Percentiles rank a stretch among this genome's conserved stretches.
Evolutionary conservation across 2,113 vertebrate species (phyloP).

Genomic region (Orcinus orca): DNA sequence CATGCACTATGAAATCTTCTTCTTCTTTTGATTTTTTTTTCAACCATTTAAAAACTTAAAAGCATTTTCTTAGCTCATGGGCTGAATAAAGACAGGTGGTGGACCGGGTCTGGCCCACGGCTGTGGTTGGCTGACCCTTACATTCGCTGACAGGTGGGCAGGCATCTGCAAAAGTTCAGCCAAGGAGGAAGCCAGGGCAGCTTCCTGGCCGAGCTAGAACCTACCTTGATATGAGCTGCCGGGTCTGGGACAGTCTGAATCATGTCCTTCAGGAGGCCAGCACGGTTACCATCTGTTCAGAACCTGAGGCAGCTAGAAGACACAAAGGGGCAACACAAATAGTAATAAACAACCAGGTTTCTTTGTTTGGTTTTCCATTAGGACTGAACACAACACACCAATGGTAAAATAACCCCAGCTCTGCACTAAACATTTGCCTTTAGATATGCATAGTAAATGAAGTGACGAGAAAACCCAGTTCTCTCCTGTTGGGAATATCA

Average conservation of each 20-base stretch:
- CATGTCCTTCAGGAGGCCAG: slow-evolving; percentile 85
- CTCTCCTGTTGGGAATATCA: too few species aligned
- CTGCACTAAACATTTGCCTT: not conserved
- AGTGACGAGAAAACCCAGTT: fast-evolving
- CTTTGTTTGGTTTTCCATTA: not conserved
- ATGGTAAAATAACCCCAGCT: not conserved
- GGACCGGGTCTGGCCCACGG: fast-evolving
- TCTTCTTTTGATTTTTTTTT: not conserved
- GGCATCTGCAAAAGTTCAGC: fast-evolving
- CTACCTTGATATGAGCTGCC: slow-evolving; percentile 88
- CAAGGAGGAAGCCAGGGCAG: fast-evolving
- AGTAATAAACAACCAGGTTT: not conserved
- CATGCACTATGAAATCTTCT: not conserved
- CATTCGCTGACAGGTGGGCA: fast-evolving
- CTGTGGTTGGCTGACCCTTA: fast-evolving
- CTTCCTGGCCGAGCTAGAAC: not conserved
- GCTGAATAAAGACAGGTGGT: not conserved
- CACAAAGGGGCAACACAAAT: slow-evolving; percentile 43
- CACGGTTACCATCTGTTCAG: slow-evolving; percentile 72
- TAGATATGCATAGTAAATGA: fast-evolving
- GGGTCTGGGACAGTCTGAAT: slow-evolving; percentile 89
- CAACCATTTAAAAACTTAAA: not conserved
- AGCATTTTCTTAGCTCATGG: not conserved
- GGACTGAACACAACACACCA: not conserved
- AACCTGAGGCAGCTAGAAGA: slow-evolving; percentile 75